Conservation (phyloP, 2,113 vertebrate species). For the Ptilorrhoa leucosticta region DNA sequence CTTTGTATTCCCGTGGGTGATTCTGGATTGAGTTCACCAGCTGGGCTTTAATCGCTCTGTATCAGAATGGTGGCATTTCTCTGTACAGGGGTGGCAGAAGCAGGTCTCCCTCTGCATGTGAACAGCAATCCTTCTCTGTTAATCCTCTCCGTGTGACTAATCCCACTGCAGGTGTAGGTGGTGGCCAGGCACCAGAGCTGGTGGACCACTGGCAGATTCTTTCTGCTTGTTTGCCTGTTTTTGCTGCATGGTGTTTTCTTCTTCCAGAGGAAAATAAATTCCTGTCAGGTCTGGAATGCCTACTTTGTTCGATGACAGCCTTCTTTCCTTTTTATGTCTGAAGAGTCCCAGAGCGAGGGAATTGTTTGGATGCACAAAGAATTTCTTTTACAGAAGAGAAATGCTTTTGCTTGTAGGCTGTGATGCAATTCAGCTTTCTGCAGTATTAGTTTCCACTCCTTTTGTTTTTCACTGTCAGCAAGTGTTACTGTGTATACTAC, state of each 20-base stretch:
- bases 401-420: conserved; percentile 33
- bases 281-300: not conserved
- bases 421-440: conserved; percentile 39
- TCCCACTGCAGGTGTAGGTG: not conserved
- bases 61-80: not conserved
- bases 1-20: not conserved
- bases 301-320: not conserved
- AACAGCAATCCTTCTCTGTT: not conserved
- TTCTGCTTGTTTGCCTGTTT: not conserved
- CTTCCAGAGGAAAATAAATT: conserved; percentile 1
- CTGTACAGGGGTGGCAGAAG: not conserved
- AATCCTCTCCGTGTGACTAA: not conserved
- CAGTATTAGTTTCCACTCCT: conserved; percentile 28
- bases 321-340: not conserved
- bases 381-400: conserved; percentile 46
- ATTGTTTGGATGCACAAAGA: conserved; percentile 44
- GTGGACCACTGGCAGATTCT: not conserved
- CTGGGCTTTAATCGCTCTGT: not conserved
- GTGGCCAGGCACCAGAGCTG: not conserved
- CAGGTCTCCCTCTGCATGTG: fast-evolving
- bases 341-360: not conserved
- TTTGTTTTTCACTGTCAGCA: conserved; percentile 66
- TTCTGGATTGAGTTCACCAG: not conserved
- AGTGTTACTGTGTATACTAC: conserved; percentile 49
- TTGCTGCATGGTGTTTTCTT: not conserved